Base-by-base conservation (phyloP, 1,140 invertebrate genomes). In the Bombus turneri region DNA sequence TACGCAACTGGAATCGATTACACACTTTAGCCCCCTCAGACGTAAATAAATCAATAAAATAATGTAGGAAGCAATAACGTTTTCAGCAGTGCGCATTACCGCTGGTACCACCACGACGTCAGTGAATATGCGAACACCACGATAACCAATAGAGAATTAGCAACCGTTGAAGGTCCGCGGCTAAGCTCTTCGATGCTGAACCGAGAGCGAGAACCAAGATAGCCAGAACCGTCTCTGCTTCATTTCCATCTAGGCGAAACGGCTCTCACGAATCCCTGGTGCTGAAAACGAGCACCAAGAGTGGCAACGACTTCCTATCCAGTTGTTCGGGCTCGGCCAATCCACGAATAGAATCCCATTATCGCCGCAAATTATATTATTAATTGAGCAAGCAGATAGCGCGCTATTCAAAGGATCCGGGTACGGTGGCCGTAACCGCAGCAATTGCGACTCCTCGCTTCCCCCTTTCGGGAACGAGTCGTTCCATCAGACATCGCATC, bases 271-370 rank as follows among this genome's bases (percentile, higher is more conserved):
- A 64, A 43, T n/a, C 57, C 72, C 72, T 18, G 47, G 18, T 53
- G 57, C 8, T 43, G 31, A 66, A 64, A 41, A 81, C 66, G 79
- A 72, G 66, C 68, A 59, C 1, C 66, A 15, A 39, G 66, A 81
- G 8, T 12, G 12, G 13, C 71, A 62, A 41, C n/a, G 59, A 82
- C 62, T 82, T 75, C 72, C 72, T 41, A 75, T 75, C 25, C 43
- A 31, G 12, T 37, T 4, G 39, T 28, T 39, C 5, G 47, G 1
- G 18, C 47, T 5, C 59, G 13, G 9, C 28, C 43, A 47, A 83
- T 83, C 43, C 41, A 53, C 43, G 62, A 53, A 83, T 39, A 66
- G 81, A 75, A 76, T 81, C 53, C n/a, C 79, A 75, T 83, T 83
- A 83, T 75, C 72, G 28, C 37, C 4, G 73, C 13, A 25, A 83